phyloP scores from a whole-genome alignment of 2,113 vertebrate species.

The Bos javanicus region DNA sequence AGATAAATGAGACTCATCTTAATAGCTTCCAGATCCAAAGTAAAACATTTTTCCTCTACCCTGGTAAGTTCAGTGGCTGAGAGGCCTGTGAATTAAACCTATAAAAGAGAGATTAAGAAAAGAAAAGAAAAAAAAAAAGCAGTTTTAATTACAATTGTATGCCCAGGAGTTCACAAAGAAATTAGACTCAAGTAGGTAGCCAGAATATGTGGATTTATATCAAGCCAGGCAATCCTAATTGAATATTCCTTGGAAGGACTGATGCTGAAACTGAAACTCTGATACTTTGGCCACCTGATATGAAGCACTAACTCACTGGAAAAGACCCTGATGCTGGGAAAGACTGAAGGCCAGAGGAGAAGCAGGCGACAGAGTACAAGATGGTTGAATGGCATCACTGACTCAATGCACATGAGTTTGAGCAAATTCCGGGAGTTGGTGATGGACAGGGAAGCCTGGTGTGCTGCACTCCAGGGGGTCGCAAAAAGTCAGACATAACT shows the following conservation, averaged over 20 bases:
- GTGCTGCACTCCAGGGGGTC: fast-evolving
- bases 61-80: not conserved
- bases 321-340: not conserved
- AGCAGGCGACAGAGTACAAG: not conserved
- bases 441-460: not conserved
- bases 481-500: not conserved
- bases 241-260: not conserved
- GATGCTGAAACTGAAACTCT: not conserved
- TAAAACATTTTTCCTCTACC: not conserved
- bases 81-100: not conserved
- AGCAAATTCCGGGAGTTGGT: not conserved
- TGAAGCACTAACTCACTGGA: not conserved
- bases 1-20: not conserved
- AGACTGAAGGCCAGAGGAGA: not conserved
- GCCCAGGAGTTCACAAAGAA: not conserved
- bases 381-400: not conserved
- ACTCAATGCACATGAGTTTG: not conserved
- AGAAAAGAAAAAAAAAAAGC: not conserved
- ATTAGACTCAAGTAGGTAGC: not conserved
- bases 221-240: not conserved
- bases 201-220: not conserved
- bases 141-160: not conserved
- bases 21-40: not conserved
- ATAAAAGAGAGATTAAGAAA: not conserved
- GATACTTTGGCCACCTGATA: not conserved